phyloP scores from a whole-genome alignment of 2,797 vertebrate genomes.

The Alcedo quadribrachys region DNA sequence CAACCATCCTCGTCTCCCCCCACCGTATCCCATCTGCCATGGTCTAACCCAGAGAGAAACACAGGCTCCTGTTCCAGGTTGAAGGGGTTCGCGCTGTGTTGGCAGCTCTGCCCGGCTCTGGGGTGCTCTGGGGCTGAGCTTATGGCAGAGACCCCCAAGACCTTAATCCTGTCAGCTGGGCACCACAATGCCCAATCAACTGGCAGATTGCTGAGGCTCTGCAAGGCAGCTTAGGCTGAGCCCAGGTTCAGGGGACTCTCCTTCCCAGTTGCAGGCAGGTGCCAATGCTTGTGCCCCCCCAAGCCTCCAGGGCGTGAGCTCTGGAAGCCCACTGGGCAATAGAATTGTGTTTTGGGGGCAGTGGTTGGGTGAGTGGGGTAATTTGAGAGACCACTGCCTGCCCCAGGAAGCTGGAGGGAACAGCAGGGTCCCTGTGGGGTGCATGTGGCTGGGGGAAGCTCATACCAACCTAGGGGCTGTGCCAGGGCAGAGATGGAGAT shows the following conservation, averaged over 20 bases:
- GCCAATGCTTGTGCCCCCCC: background rate
- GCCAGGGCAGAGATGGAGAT: background rate
- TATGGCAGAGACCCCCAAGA: background rate
- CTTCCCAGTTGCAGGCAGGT: background rate
- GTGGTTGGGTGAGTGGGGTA: background rate
- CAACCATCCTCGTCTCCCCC: no score
- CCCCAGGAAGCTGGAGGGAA: background rate
- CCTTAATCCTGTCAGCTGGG: background rate
- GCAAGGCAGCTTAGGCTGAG: background rate
- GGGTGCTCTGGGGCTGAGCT: background rate
- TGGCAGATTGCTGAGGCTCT: background rate
- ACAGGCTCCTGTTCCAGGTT: background rate
- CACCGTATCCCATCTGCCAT: accelerated
- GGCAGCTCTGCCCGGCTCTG: background rate
- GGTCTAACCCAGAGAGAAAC: background rate
- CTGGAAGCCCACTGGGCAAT: background rate
- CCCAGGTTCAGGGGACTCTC: background rate
- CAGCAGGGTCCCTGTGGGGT: background rate
- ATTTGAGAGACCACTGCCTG: background rate
- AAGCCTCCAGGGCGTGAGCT: background rate
- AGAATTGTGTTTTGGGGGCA: background rate
- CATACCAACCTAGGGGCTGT: accelerated
- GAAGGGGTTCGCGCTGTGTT: background rate
- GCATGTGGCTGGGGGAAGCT: background rate
- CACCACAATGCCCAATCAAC: background rate